These are phyloP conservation scores for Gryllus longicercus DNA, from an alignment of 2,888 invertebrate species.

Conservation along the genomic window DNA sequence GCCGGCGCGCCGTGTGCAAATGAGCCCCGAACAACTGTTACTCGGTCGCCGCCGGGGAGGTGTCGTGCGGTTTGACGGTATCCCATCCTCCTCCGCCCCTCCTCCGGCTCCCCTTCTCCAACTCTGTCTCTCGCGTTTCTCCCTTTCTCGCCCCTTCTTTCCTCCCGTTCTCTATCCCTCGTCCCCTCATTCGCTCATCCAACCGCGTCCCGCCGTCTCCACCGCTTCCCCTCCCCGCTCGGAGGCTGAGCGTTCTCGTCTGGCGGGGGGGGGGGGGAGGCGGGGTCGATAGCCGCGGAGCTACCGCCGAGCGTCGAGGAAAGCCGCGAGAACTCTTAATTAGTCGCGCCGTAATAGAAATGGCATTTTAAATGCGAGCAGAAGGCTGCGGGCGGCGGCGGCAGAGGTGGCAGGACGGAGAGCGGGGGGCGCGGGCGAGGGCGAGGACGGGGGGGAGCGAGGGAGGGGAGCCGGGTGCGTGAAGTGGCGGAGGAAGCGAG, in stretches of 20 bases:
- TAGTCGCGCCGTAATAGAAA: not conserved
- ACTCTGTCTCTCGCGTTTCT: no score
- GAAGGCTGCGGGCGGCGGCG: not conserved
- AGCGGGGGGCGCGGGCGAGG: no score
- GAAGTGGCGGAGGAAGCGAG: no score
- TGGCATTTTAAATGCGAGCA: conserved; percentile 2
- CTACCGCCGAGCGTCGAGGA: not conserved
- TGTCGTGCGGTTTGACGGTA: not conserved
- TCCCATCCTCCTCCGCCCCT: not conserved
- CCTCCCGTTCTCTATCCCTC: no score
- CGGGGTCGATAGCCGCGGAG: not conserved
- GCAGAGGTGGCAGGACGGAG: no score
- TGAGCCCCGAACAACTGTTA: not conserved
- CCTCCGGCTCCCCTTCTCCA: no score
- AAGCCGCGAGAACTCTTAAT: conserved; percentile 6
- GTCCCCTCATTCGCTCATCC: no score
- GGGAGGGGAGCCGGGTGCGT: no score
- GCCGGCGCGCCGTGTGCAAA: not conserved
- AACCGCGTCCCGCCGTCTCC: no score
- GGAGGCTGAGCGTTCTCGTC: not conserved
- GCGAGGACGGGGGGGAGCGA: no score
- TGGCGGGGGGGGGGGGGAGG: not conserved
- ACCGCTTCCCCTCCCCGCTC: no score
- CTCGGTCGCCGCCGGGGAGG: not conserved
- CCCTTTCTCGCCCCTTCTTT: no score